Evolutionary conservation across 2,113 vertebrate genomes (phyloP).

Genomic region (Carlito syrichta): DNA sequence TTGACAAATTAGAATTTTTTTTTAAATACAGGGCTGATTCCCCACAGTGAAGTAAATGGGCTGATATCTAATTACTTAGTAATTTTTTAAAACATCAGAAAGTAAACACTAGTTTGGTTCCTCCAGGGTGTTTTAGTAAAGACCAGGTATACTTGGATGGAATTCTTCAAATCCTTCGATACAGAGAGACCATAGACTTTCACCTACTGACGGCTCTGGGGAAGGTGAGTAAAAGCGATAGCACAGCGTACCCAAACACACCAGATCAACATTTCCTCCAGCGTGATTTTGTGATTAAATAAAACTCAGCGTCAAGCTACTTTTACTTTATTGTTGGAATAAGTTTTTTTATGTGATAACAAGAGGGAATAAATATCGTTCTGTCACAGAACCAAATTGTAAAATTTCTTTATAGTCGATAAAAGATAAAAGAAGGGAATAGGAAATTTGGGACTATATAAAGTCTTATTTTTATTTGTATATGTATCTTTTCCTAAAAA

Average conservation of each 20-base stretch:
- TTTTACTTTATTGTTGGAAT: neutral
- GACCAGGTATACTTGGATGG: constrained; percentile 97
- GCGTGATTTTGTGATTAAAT: neutral
- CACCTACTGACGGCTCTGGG: constrained; percentile 92
- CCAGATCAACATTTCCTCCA: too few species aligned
- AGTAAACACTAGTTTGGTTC: neutral
- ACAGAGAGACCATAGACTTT: constrained; percentile 93
- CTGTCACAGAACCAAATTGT: neutral
- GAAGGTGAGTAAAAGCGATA: constrained; percentile 84
- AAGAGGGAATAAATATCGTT: neutral
- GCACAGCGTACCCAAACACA: fast-evolving
- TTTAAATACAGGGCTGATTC: neutral
- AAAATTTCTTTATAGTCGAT: neutral
- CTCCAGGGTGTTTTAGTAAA: constrained; percentile 95
- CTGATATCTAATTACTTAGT: neutral
- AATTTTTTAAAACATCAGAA: neutral
- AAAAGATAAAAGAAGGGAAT: neutral
- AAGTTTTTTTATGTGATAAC: neutral
- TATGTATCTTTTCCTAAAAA: neutral
- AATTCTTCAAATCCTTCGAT: constrained; percentile 91
- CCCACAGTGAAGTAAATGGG: neutral
- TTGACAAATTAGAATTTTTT: neutral
- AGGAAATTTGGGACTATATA: neutral
- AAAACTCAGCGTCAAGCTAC: neutral
- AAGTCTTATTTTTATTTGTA: neutral